Evolutionary conservation across 2,888 invertebrate species (phyloP).

Genomic region (Xylophagus ater): DNA sequence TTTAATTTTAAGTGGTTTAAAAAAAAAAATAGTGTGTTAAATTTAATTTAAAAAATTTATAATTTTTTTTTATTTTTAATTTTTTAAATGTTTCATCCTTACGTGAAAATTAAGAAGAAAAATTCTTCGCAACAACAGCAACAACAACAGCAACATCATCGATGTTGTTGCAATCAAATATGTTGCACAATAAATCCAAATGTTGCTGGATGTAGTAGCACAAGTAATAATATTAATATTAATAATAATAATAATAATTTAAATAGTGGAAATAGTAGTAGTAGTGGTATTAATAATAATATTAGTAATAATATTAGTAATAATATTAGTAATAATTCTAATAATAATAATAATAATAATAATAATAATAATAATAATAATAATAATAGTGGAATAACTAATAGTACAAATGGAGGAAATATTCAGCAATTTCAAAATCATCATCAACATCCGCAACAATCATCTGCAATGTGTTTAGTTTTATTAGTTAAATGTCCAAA

Average conservation of each 20-base stretch:
- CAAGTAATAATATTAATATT: slow-evolving; percentile 13
- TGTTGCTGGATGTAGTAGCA: neutral
- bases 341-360: slow-evolving; percentile 14
- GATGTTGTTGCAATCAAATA: slow-evolving; percentile 14
- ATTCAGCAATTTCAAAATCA: slow-evolving; percentile 20
- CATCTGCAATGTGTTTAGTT: slow-evolving; percentile 38
- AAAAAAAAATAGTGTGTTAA: no score
- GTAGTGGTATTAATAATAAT: no score
- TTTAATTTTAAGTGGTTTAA: no score
- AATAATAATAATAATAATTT: slow-evolving; percentile 18
- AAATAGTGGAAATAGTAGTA: no score
- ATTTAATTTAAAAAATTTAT: no score
- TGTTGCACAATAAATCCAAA: neutral
- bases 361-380: slow-evolving; percentile 7
- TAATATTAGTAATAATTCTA: no score
- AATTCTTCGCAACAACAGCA: no score
- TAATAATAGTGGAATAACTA: slow-evolving; percentile 6
- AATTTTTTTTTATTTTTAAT: no score
- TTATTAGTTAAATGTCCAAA: slow-evolving; percentile 40
- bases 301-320: slow-evolving; percentile 1
- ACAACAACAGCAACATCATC: no score
- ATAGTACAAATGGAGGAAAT: no score
- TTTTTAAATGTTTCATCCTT: slow-evolving; percentile 40
- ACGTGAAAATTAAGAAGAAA: slow-evolving; percentile 39
- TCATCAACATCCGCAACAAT: slow-evolving; percentile 14